A percentile compares a stretch with the other conserved stretches of the same genome.
These are phyloP conservation scores for Actias luna DNA, from an alignment of 2,888 invertebrate species.

Conservation along the genomic window DNA sequence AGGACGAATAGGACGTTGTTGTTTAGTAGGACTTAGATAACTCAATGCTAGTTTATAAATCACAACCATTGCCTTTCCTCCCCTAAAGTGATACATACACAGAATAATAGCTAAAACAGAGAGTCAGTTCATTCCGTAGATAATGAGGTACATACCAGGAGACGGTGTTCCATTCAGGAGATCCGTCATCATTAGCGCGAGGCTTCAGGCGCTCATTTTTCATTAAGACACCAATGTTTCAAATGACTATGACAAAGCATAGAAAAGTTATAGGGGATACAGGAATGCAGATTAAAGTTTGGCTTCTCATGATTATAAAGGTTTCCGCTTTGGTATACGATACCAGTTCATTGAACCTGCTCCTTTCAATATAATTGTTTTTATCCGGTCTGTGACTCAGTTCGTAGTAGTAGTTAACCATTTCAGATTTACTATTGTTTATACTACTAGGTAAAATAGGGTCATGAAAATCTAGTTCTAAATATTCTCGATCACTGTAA, in stretches of 20 bases:
- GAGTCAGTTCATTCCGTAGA: slow-evolving; percentile 43
- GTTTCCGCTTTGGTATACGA: not conserved
- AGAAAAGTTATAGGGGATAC: slow-evolving; percentile 24
- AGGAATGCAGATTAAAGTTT: slow-evolving; percentile 39
- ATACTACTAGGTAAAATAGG: not conserved
- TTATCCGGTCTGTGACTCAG: not conserved
- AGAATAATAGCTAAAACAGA: slow-evolving; percentile 30
- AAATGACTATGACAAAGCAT: slow-evolving; percentile 53
- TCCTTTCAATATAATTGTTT: not conserved
- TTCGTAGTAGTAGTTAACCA: not conserved
- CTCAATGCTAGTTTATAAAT: not conserved
- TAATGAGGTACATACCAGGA: slow-evolving; percentile 65
- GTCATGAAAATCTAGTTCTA: no score
- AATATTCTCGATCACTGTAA: no score
- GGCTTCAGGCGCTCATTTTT: slow-evolving; percentile 67
- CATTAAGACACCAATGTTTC: slow-evolving; percentile 73
- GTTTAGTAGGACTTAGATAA: no score
- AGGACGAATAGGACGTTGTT: no score
- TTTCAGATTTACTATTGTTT: not conserved
- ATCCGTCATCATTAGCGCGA: slow-evolving; percentile 75
- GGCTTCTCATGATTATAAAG: slow-evolving; percentile 38
- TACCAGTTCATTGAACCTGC: not conserved
- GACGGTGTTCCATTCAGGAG: slow-evolving; percentile 66
- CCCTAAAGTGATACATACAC: slow-evolving; percentile 15
- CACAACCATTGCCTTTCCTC: not conserved